These are phyloP conservation scores for Xanthorhoe spadicearia DNA, from an alignment of 2,888 invertebrate species.

Conservation along the genomic window DNA sequence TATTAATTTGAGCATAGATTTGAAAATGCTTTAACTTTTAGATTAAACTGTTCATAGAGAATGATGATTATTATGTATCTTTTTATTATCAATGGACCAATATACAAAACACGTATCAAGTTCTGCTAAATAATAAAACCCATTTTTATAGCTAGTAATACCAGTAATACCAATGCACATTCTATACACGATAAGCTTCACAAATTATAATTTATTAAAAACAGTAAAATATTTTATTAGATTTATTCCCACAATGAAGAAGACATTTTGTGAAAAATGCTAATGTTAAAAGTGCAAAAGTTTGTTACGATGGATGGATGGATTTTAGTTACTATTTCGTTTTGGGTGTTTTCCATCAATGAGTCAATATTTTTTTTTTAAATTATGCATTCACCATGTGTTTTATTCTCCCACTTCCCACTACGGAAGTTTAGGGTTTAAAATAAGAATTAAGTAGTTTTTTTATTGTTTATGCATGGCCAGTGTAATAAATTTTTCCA, in stretches of 20 bases:
- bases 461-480: neutral
- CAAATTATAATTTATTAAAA: slow-evolving; percentile 7
- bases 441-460: neutral
- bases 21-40: neutral
- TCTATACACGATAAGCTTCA: neutral
- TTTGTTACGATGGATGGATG: no score
- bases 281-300: no score
- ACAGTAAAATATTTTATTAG: slow-evolving; percentile 16
- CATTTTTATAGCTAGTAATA: slow-evolving; percentile 5
- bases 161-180: neutral
- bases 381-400: no score
- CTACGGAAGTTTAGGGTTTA: neutral
- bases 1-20: neutral
- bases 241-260: slow-evolving; percentile 13
- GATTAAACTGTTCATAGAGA: neutral
- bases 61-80: neutral
- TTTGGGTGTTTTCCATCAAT: no score
- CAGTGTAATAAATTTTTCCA: neutral
- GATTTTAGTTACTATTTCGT: no score
- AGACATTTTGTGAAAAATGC: neutral
- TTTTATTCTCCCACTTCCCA: no score
- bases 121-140: slow-evolving; percentile 4
- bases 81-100: neutral
- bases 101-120: slow-evolving; percentile 1
- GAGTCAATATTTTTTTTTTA: neutral